Conservation (phyloP, 1,140 invertebrate species). For the Pseudomyrmex flavicornis region DNA sequence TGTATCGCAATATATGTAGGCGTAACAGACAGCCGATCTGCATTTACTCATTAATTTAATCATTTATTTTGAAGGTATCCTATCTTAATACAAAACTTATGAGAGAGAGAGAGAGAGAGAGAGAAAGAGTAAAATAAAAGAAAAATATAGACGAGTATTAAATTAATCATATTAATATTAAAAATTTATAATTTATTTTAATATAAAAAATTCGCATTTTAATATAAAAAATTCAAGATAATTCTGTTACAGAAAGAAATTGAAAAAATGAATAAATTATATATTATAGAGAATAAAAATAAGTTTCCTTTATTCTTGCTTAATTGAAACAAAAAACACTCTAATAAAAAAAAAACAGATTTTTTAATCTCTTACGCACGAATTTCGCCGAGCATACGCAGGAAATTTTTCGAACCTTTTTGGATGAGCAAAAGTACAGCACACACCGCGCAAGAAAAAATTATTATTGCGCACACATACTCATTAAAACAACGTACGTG, state of each 20-base stretch:
- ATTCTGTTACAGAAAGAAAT: not conserved
- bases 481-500: slow-evolving; percentile 27
- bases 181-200: no score
- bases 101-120: no score
- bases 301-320: no score
- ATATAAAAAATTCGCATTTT: no score
- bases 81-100: not conserved
- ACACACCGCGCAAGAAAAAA: not conserved
- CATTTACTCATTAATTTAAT: slow-evolving; percentile 23
- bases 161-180: no score
- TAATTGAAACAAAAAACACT: not conserved
- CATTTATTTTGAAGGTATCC: not conserved
- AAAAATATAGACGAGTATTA: not conserved
- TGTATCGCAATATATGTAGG: slow-evolving; percentile 14
- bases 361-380: no score
- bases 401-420: slow-evolving; percentile 13
- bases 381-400: no score
- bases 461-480: not conserved
- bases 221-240: not conserved
- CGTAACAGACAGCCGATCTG: slow-evolving; percentile 2
- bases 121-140: not conserved
- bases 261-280: no score
- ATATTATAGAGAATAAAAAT: no score
- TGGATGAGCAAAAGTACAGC: not conserved
- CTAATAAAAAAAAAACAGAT: not conserved